Conservation (phyloP, 2,888 invertebrate species). For the Phorcus lineatus region DNA sequence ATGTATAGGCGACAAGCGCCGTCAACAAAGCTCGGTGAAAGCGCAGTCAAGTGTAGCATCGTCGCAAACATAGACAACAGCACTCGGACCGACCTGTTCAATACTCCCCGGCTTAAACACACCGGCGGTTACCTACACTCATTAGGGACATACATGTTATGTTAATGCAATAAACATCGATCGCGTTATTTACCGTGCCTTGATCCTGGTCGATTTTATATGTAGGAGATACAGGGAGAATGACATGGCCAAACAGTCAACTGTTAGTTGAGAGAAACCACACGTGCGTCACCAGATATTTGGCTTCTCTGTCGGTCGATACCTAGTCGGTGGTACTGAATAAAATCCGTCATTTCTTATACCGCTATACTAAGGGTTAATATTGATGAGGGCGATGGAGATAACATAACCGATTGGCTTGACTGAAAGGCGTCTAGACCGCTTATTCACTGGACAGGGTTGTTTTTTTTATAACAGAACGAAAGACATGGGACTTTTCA, state of each 20-base stretch:
- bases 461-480: too few species aligned
- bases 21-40: too few species aligned
- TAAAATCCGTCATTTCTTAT: background rate
- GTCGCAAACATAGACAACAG: too few species aligned
- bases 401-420: background rate
- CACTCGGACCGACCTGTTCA: too few species aligned
- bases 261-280: background rate
- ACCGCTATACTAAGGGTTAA: background rate
- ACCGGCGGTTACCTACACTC: background rate
- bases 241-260: background rate
- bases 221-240: background rate
- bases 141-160: constrained; percentile 1
- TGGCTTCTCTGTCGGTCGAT: background rate
- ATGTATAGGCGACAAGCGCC: too few species aligned
- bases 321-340: background rate
- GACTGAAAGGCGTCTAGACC: constrained; percentile 9
- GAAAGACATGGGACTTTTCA: too few species aligned
- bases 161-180: constrained; percentile 18
- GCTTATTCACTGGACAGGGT: background rate
- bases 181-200: background rate
- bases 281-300: background rate
- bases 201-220: background rate
- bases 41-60: too few species aligned
- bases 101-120: too few species aligned
- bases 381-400: background rate